Evolutionary conservation across 2,888 invertebrate genomes (phyloP).

Genomic region (Crocallis elinguaria): DNA sequence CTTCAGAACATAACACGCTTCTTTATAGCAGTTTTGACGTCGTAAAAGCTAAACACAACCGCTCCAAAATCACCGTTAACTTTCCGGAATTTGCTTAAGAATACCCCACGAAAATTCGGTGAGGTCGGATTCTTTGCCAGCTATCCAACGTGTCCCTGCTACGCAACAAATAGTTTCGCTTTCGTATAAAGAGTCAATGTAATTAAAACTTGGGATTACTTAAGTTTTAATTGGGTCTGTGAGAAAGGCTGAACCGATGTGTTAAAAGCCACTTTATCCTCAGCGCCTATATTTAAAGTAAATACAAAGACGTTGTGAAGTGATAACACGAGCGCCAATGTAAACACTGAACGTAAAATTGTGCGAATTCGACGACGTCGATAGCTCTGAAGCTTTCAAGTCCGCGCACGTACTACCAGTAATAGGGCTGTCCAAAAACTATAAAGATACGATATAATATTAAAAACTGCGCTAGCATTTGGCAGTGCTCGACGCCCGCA

Average conservation of each 20-base stretch:
- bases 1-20: conserved; percentile 16
- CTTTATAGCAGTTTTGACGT: conserved; percentile 29
- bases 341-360: conserved; percentile 19
- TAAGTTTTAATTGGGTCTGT: conserved; percentile 56
- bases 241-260: conserved; percentile 31
- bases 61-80: conserved; percentile 22
- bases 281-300: conserved; percentile 19
- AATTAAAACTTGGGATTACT: conserved; percentile 59
- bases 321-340: conserved; percentile 18
- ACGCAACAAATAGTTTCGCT: conserved; percentile 49
- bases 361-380: conserved; percentile 10
- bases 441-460: conserved; percentile 39
- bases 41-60: conserved; percentile 26
- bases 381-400: conserved; percentile 17
- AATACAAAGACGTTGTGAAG: conserved; percentile 7
- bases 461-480: conserved; percentile 28
- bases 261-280: conserved; percentile 30
- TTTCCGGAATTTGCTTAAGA: conserved; percentile 22
- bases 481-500: conserved; percentile 19
- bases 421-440: conserved; percentile 36
- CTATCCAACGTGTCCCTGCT: conserved; percentile 6
- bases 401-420: conserved; percentile 29
- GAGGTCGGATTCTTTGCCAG: conserved; percentile 13
- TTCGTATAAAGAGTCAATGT: conserved; percentile 53
- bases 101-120: conserved; percentile 15